Evolutionary conservation across 2,113 vertebrate species (phyloP).

Genomic region (Gobio gobio): DNA sequence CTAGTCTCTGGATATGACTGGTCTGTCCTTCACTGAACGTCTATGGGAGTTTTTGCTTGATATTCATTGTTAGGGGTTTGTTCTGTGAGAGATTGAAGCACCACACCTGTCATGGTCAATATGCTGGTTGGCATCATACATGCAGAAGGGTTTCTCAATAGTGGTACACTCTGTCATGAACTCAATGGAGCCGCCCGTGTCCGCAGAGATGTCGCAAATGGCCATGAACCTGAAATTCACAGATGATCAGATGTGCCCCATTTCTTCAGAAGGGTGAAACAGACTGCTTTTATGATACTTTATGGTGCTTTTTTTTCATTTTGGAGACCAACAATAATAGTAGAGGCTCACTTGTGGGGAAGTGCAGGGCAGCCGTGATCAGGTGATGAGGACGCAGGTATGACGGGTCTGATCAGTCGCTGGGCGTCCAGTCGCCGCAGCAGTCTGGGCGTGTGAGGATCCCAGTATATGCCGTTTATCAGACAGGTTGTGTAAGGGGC

Average conservation of each 20-base stretch:
- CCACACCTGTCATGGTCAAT: conserved; percentile 91
- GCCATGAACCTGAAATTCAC: conserved; percentile 83
- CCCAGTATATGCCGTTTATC: conserved; percentile 99
- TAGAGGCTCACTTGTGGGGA: conserved; percentile 86
- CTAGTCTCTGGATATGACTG: neutral
- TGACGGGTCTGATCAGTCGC: conserved; percentile 81
- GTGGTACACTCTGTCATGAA: conserved; percentile 98
- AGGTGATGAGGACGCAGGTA: conserved; percentile 36
- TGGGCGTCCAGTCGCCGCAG: conserved; percentile 85
- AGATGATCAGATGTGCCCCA: neutral
- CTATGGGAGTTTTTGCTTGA: neutral
- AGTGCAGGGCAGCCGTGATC: conserved; percentile 83
- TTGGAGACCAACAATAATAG: neutral
- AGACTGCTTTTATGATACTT: neutral
- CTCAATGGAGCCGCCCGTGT: conserved; percentile 93
- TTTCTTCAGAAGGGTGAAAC: neutral
- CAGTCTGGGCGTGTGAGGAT: conserved; percentile 88
- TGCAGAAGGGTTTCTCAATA: conserved; percentile 95
- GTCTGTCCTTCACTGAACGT: neutral
- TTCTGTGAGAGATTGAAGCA: neutral
- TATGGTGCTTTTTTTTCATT: neutral
- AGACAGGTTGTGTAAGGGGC: conserved; percentile 95
- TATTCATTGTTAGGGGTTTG: neutral
- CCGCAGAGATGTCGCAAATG: conserved; percentile 97
- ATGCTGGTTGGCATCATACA: conserved; percentile 95